These are phyloP conservation scores for Drosophila falleni DNA, from an alignment of 2,888 invertebrate species.

Conservation along the genomic window DNA sequence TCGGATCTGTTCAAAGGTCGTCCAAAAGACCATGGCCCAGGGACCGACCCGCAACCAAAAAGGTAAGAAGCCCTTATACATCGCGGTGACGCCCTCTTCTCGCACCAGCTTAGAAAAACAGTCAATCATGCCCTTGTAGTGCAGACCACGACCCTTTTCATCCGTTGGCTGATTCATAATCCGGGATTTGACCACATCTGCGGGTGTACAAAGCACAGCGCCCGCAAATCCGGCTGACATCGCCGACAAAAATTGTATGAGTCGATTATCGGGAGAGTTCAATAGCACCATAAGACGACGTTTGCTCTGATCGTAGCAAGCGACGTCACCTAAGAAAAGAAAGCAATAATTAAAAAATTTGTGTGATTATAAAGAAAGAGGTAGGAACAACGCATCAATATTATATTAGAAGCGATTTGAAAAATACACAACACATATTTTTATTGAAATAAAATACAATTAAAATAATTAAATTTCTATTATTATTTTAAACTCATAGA, in stretches of 20 bases:
- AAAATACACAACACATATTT: no score
- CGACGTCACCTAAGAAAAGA: slow-evolving; percentile 87
- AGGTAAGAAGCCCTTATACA: slow-evolving; percentile 57
- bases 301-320: slow-evolving; percentile 91
- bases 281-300: slow-evolving; percentile 18
- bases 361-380: no score
- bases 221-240: slow-evolving; percentile 88
- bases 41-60: slow-evolving; percentile 57
- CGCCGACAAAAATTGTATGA: slow-evolving; percentile 89
- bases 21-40: slow-evolving; percentile 59
- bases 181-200: slow-evolving; percentile 95
- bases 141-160: slow-evolving; percentile 36
- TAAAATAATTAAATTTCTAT: no score
- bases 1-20: slow-evolving; percentile 46
- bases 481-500: no score
- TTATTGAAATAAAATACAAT: no score
- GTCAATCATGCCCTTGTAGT: slow-evolving; percentile 45
- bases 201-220: slow-evolving; percentile 89
- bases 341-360: background rate
- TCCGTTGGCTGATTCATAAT: slow-evolving; percentile 93
- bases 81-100: slow-evolving; percentile 36
- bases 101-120: slow-evolving; percentile 36
- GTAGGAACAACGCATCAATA: no score
- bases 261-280: slow-evolving; percentile 25
- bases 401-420: no score